A percentile compares a stretch with the other conserved stretches of the same genome.
Evolutionary conservation across 2,888 invertebrate genomes (phyloP).

Genomic region (Gryllus longicercus): DNA sequence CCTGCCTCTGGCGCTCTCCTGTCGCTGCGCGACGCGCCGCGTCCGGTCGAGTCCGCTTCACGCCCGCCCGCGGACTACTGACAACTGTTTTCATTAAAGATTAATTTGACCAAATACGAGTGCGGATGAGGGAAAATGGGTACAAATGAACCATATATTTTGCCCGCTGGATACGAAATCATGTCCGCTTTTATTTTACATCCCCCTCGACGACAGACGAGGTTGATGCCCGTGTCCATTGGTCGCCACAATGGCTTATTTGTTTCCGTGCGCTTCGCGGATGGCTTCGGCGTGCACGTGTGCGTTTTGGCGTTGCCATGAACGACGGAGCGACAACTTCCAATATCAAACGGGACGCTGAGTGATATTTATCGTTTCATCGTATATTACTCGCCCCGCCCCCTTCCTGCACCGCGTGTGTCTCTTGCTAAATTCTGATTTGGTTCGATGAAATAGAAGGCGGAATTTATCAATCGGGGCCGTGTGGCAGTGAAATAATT

Average conservation of each 20-base stretch:
- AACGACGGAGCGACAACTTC: too few relatives aligned
- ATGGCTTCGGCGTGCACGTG: too few relatives aligned
- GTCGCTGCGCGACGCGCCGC: neutral
- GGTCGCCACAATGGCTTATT: slow-evolving; percentile 1
- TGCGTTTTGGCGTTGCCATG: too few relatives aligned
- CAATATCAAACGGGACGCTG: too few relatives aligned
- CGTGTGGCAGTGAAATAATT: too few relatives aligned
- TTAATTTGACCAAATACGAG: slow-evolving; percentile 17
- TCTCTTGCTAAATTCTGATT: too few relatives aligned
- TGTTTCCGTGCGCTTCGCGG: neutral
- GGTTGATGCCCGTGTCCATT: neutral
- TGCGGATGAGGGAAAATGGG: slow-evolving; percentile 6
- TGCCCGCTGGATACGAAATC: slow-evolving; percentile 17
- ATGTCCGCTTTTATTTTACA: slow-evolving; percentile 17
- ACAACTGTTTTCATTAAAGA: slow-evolving; percentile 17
- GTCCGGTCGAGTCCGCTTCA: neutral
- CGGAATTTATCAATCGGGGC: too few relatives aligned
- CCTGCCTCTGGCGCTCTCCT: neutral
- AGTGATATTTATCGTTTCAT: too few relatives aligned
- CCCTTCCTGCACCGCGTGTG: too few relatives aligned
- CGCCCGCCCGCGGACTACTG: neutral
- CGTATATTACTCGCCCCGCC: too few relatives aligned
- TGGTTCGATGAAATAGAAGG: too few relatives aligned
- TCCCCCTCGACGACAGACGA: neutral
- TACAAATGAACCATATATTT: slow-evolving; percentile 17